phyloP scores from a whole-genome alignment of 2,113 vertebrate species.

The Thryonomys swinderianus region DNA sequence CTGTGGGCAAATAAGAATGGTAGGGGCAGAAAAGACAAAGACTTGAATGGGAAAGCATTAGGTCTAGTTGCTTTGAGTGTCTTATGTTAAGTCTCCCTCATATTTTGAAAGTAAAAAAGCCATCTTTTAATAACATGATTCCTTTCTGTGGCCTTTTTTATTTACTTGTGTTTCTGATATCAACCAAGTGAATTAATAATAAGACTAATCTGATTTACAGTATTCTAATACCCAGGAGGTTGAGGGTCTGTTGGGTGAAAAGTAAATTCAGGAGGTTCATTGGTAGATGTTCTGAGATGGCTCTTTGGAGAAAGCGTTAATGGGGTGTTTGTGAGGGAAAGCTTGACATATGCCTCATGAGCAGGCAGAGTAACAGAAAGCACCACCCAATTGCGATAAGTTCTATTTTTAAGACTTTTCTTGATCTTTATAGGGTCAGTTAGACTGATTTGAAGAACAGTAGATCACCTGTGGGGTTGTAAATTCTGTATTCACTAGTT shows the following conservation, averaged over 20 bases:
- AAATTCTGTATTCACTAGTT: not conserved
- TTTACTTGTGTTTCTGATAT: not conserved
- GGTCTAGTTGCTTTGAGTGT: not conserved
- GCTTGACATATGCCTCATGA: not conserved
- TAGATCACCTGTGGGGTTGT: not conserved
- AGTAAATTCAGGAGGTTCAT: not conserved
- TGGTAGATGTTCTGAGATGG: not conserved
- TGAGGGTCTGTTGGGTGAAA: not conserved
- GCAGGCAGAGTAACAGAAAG: not conserved
- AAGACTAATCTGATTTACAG: not conserved
- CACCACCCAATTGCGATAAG: not conserved
- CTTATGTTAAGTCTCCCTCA: not conserved
- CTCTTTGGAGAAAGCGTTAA: not conserved
- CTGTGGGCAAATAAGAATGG: not conserved
- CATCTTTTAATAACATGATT: not conserved
- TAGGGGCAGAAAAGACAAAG: not conserved
- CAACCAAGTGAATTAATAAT: not conserved
- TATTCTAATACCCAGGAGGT: not conserved
- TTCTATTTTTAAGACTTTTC: not conserved
- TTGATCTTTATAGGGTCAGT: not conserved
- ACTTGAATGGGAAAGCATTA: not conserved
- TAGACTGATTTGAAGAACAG: conserved; percentile 2
- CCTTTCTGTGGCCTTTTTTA: not conserved
- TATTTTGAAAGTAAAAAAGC: not conserved
- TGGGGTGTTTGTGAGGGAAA: not conserved